These are phyloP conservation scores for Mola mola DNA, from an alignment of 2,113 vertebrate species.

Conservation along the genomic window DNA sequence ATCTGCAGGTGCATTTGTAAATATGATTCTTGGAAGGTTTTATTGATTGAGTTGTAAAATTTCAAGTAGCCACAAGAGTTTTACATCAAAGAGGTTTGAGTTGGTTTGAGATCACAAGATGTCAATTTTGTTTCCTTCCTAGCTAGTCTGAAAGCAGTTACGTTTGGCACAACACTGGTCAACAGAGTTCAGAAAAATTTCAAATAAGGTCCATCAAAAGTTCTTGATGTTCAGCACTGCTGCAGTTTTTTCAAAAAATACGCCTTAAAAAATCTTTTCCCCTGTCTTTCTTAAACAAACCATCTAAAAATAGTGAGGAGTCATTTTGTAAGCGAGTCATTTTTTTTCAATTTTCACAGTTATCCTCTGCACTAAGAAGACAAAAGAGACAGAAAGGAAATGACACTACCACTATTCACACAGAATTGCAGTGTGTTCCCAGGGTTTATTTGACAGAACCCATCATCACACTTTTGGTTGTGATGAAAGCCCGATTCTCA, in stretches of 20 bases:
- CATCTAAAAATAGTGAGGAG: slow-evolving; percentile 9
- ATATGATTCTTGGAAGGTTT: too few relatives aligned
- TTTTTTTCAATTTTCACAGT: slow-evolving; percentile 27
- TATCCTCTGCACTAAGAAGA: slow-evolving; percentile 20
- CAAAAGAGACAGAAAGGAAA: slow-evolving; percentile 53
- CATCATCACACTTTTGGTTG: slow-evolving; percentile 71
- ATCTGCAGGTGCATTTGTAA: too few relatives aligned
- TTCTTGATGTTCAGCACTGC: neutral
- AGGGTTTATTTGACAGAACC: slow-evolving; percentile 78
- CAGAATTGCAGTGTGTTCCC: slow-evolving; percentile 71
- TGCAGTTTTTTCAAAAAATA: neutral
- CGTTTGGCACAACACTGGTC: neutral
- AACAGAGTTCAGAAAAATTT: neutral
- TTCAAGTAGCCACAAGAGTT: too few relatives aligned
- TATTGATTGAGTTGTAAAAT: too few relatives aligned
- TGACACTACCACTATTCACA: slow-evolving; percentile 31
- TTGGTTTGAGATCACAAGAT: too few relatives aligned
- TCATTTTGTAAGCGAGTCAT: slow-evolving; percentile 33
- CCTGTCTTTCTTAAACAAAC: slow-evolving; percentile 8
- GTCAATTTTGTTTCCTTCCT: too few relatives aligned
- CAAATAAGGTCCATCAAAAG: neutral
- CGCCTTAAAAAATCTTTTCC: neutral
- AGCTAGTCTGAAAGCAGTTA: neutral
- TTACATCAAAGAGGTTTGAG: too few relatives aligned
- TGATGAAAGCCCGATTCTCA: slow-evolving; percentile 70